Conservation (phyloP, 2,113 vertebrate species). For the Prionailurus viverrinus region DNA sequence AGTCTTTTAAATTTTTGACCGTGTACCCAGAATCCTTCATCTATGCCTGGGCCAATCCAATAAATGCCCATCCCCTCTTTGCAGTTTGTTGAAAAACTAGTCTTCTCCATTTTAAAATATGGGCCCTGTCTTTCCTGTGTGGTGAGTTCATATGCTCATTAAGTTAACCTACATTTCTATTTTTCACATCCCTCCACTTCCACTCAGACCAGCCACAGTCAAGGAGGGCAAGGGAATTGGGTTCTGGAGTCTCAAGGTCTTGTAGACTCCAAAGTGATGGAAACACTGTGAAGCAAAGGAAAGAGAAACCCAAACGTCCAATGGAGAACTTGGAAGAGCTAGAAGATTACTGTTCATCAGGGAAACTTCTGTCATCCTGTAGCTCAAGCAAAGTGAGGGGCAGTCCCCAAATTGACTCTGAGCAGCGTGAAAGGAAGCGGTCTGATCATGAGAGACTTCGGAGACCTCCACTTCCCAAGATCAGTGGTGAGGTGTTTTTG, state of each 20-base stretch:
- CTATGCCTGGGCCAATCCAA: not conserved
- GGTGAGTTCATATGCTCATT: constrained; percentile 38
- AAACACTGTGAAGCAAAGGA: constrained; percentile 49
- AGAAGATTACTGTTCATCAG: not conserved
- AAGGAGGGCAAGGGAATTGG: constrained; percentile 85
- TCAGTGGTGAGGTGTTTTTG: constrained; percentile 80
- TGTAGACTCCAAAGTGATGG: constrained; percentile 60
- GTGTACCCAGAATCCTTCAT: not conserved
- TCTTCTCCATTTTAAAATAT: not conserved
- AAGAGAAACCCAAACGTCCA: constrained; percentile 33
- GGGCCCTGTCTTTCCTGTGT: not conserved
- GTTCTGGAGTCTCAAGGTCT: constrained; percentile 75
- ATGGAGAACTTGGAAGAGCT: rapidly evolving
- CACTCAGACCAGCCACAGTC: constrained; percentile 87
- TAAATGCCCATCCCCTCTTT: not conserved
- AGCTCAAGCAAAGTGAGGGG: not conserved
- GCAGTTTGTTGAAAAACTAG: not conserved
- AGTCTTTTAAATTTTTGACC: not conserved
- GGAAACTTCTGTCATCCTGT: not conserved
- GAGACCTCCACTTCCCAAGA: constrained; percentile 82
- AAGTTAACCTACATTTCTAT: constrained; percentile 84
- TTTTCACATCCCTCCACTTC: constrained; percentile 78
- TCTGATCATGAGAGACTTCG: constrained; percentile 84
- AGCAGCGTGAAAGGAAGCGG: constrained; percentile 56
- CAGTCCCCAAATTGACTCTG: not conserved